These are phyloP conservation scores for Antennarius maculatus DNA, from an alignment of 2,797 vertebrate genomes.

Conservation along the genomic window DNA sequence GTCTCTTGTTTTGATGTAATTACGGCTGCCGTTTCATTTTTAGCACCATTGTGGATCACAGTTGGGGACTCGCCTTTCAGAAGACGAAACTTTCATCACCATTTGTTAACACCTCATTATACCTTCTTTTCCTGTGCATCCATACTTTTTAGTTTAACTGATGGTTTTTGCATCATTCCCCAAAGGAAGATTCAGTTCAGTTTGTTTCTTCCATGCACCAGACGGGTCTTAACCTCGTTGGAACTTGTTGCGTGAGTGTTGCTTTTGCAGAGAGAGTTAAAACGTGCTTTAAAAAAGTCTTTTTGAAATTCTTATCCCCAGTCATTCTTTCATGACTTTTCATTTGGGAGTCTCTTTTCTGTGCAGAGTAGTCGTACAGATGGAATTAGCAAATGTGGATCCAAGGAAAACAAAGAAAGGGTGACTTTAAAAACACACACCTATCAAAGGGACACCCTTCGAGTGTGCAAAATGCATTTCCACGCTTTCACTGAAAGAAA, in stretches of 20 bases:
- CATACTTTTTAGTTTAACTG: constrained; percentile 16
- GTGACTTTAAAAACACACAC: constrained; percentile 5
- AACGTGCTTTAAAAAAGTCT: no score
- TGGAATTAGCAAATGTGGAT: constrained; percentile 7
- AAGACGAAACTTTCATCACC: no score
- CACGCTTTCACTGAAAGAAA: constrained; percentile 14
- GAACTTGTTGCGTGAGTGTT: constrained; percentile 2
- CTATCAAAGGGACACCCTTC: constrained; percentile 12
- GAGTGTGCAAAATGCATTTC: constrained; percentile 4
- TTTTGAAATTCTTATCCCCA: neutral
- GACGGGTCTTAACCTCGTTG: constrained; percentile 22
- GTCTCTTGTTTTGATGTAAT: neutral
- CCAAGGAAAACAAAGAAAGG: constrained; percentile 11
- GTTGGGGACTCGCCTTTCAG: neutral
- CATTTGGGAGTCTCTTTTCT: constrained; percentile 13
- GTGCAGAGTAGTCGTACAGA: neutral
- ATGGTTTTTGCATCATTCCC: constrained; percentile 18
- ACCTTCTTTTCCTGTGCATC: constrained; percentile 3
- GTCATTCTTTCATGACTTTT: constrained; percentile 5
- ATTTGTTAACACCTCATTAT: no score
- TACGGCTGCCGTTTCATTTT: neutral
- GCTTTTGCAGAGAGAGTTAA: no score
- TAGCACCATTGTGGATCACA: neutral
- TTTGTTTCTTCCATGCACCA: constrained; percentile 19
- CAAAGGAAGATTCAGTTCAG: constrained; percentile 28